Evolutionary conservation across 2,113 vertebrate species (phyloP).

Genomic region (Sminthopsis crassicaudata): DNA sequence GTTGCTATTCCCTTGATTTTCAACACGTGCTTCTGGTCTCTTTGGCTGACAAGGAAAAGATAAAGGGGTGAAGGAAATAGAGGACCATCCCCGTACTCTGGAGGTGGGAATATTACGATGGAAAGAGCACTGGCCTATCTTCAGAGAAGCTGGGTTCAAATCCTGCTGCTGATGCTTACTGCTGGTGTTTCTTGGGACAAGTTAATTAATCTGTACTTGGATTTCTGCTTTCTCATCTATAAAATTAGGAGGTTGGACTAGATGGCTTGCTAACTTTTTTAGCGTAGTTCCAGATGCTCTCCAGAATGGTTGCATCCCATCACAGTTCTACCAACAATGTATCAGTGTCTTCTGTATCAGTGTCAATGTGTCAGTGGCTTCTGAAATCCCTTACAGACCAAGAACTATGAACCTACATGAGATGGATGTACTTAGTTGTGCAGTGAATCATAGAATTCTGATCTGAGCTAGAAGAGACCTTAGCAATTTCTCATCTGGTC

Average conservation of each 20-base stretch:
- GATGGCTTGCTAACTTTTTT: too few species aligned
- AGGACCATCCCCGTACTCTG: neutral
- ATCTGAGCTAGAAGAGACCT: neutral
- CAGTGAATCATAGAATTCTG: neutral
- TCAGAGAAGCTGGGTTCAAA: neutral
- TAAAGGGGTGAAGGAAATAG: neutral
- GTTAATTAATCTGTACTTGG: neutral
- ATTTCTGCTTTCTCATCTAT: neutral
- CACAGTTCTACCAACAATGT: too few species aligned
- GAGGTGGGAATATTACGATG: neutral
- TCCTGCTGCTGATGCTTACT: neutral
- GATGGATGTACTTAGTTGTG: neutral
- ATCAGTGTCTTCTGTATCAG: too few species aligned
- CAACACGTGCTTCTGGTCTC: neutral
- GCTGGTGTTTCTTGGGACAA: neutral
- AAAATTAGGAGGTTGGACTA: neutral
- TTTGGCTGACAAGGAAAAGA: neutral
- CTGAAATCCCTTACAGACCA: neutral
- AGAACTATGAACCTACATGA: neutral
- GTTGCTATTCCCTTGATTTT: neutral
- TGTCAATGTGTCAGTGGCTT: too few species aligned
- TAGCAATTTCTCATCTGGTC: neutral
- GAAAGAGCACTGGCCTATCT: neutral
- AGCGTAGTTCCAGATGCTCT: too few species aligned
- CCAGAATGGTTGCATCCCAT: too few species aligned